A percentile compares a stretch with the other conserved stretches of the same genome.
Conservation (phyloP, 2,888 invertebrate genomes). For the Phengaris arion region DNA sequence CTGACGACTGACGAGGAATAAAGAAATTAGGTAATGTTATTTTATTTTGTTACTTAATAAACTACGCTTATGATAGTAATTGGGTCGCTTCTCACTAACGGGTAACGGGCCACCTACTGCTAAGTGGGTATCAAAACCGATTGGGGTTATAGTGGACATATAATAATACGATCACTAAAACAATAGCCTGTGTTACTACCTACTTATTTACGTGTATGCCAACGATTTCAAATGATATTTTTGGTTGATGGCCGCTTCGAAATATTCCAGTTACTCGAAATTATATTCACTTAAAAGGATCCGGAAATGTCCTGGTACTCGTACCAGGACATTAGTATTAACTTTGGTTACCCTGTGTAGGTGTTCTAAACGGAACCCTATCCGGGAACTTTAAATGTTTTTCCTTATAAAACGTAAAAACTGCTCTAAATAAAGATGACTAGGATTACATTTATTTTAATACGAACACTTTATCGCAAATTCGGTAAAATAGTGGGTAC, state of each 20-base stretch:
- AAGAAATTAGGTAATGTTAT: neutral
- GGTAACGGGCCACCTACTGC: neutral
- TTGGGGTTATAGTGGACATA: neutral
- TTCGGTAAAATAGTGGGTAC: too few relatives aligned
- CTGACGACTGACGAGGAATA: too few relatives aligned
- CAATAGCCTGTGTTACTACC: neutral
- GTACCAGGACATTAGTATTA: too few relatives aligned
- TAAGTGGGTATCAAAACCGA: neutral
- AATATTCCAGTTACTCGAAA: too few relatives aligned
- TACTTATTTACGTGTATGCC: neutral
- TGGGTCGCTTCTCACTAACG: neutral
- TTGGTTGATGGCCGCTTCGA: too few relatives aligned
- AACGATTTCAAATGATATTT: neutral
- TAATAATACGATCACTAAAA: constrained; percentile 2
- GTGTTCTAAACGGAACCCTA: neutral
- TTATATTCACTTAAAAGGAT: too few relatives aligned
- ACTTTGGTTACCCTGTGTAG: neutral
- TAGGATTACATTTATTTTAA: neutral
- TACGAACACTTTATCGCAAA: neutral
- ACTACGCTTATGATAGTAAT: neutral
- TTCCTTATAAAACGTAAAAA: neutral
- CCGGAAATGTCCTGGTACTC: too few relatives aligned
- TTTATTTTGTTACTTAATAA: neutral
- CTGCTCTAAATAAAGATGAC: neutral
- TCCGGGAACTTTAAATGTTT: neutral